phyloP scores from a whole-genome alignment of 37 sponge, comb jelly and placozoan species.

The Lycopodina hypogea region DNA sequence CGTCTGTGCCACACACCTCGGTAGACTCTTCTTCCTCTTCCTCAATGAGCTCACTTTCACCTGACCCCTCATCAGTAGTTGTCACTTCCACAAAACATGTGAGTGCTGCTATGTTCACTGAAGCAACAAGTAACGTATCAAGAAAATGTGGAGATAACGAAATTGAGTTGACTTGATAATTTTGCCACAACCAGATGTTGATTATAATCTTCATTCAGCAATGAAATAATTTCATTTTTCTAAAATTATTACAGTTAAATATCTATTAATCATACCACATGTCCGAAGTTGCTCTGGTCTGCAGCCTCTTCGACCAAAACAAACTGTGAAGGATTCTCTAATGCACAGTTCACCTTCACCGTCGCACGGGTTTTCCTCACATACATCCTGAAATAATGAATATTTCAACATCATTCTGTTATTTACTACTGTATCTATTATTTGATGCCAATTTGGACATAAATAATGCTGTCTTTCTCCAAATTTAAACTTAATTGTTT shows the following conservation, averaged over 20 bases:
- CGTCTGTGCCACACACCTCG: conserved; percentile 37
- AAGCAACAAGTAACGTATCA: background rate
- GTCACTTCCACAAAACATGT: background rate
- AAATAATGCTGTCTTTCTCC: too few relatives aligned
- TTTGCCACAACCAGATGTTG: too few relatives aligned
- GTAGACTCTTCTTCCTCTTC: background rate
- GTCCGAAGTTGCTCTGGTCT: conserved; percentile 31
- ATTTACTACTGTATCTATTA: too few relatives aligned
- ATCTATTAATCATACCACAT: too few relatives aligned
- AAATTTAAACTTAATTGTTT: background rate
- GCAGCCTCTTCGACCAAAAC: conserved; percentile 29
- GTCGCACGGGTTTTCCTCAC: conserved; percentile 31
- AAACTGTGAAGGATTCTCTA: conserved; percentile 18
- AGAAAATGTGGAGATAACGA: too few relatives aligned
- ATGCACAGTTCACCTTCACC: conserved; percentile 11
- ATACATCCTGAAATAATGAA: conserved; percentile 24
- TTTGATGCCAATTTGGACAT: too few relatives aligned
- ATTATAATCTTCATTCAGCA: too few relatives aligned
- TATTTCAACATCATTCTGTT: too few relatives aligned
- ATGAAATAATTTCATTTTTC: too few relatives aligned
- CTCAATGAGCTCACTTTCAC: too few relatives aligned
- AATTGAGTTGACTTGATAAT: too few relatives aligned
- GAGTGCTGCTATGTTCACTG: background rate
- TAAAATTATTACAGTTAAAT: too few relatives aligned
- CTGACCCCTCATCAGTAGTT: background rate